Evolutionary conservation across 30 jellyfish, hydroid and myxozoan genomes (phyloP).

Genomic region (Turritopsis rubra): DNA sequence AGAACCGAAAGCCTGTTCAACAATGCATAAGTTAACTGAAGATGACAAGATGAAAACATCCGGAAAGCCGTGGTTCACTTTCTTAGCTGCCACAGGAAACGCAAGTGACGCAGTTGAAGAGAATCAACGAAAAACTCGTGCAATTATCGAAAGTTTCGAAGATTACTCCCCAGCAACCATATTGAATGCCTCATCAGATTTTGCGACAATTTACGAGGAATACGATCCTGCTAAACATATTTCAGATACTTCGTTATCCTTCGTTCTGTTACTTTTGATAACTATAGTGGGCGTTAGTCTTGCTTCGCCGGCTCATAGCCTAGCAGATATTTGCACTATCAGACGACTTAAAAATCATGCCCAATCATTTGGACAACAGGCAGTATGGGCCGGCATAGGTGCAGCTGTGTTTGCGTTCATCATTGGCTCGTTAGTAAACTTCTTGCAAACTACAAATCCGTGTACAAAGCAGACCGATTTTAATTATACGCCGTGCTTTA

Average conservation of each 20-base stretch:
- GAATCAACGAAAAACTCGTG: conserved; percentile 12
- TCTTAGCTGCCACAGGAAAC: conserved; percentile 17
- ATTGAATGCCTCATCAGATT: conserved; percentile 39
- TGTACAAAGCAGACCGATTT: conserved; percentile 63
- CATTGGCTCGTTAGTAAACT: conserved; percentile 58
- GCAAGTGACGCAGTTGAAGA: neutral
- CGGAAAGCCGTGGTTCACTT: conserved; percentile 51
- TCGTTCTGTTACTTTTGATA: conserved; percentile 45
- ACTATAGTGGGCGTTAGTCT: conserved; percentile 75
- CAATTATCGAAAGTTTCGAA: conserved; percentile 27
- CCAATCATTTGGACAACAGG: conserved; percentile 70
- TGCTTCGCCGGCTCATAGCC: conserved; percentile 78
- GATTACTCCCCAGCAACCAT: conserved; percentile 24
- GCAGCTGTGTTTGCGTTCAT: conserved; percentile 59
- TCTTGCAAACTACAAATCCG: conserved; percentile 45
- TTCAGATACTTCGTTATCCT: conserved; percentile 56
- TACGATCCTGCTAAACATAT: conserved; percentile 89
- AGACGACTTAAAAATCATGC: conserved; percentile 57
- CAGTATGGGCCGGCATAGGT: conserved; percentile 90
- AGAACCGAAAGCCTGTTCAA: conserved; percentile 85
- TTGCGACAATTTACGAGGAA: conserved; percentile 66
- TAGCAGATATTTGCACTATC: conserved; percentile 76
- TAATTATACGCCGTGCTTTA: conserved; percentile 68
- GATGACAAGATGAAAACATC: neutral
- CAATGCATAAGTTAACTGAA: conserved; percentile 30